Evolutionary conservation across 2,113 vertebrate species (phyloP).

Genomic region (Aplodontia rufa): DNA sequence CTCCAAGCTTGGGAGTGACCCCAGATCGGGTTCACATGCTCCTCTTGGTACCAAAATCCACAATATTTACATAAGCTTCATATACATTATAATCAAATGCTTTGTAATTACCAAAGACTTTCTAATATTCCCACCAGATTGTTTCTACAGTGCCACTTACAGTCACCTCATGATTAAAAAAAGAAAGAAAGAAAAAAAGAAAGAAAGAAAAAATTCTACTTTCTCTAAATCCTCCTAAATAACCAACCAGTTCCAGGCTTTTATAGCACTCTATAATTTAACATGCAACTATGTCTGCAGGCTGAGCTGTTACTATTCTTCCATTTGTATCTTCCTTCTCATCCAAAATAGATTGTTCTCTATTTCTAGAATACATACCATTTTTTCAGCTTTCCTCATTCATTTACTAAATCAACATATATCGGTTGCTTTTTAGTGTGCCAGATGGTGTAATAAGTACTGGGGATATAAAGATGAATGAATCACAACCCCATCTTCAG

Average conservation of each 20-base stretch:
- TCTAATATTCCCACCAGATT: slow-evolving; percentile 53
- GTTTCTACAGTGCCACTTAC: slow-evolving; percentile 25
- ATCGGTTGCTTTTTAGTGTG: neutral
- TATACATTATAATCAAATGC: slow-evolving; percentile 23
- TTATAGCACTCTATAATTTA: neutral
- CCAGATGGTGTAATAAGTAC: neutral
- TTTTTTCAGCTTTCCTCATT: slow-evolving; percentile 1
- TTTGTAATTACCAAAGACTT: slow-evolving; percentile 54
- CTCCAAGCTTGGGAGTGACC: slow-evolving; percentile 32
- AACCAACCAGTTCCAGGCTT: neutral
- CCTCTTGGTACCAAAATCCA: neutral
- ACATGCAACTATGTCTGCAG: neutral
- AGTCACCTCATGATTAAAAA: neutral
- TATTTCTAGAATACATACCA: neutral
- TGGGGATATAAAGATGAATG: neutral
- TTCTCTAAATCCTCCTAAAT: slow-evolving; percentile 5
- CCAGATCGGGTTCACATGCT: slow-evolving; percentile 46
- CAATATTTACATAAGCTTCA: slow-evolving; percentile 43
- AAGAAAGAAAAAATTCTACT: neutral
- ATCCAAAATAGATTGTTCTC: neutral
- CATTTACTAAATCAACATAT: slow-evolving; percentile 5
- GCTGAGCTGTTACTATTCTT: neutral
- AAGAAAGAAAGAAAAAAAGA: neutral
- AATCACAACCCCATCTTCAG: neutral
- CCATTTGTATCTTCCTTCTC: neutral